phyloP scores from a whole-genome alignment of 2,113 vertebrate species.

The Corythornis vintsioides region DNA sequence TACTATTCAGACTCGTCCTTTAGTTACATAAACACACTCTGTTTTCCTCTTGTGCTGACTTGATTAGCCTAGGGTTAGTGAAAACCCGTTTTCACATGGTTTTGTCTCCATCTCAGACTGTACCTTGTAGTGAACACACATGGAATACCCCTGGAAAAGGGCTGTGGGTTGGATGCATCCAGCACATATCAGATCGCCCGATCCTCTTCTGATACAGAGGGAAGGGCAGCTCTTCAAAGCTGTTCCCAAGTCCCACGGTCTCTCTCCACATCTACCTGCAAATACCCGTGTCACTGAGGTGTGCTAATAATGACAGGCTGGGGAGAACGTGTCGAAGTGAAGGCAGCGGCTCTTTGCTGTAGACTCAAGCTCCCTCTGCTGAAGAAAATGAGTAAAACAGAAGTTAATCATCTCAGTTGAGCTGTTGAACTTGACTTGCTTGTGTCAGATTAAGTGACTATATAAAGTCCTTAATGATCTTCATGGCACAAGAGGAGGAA shows the following conservation, averaged over 20 bases:
- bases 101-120: background rate
- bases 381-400: slow-evolving; percentile 32
- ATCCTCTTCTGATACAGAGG: background rate
- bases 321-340: background rate
- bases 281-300: background rate
- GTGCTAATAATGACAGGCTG: background rate
- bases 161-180: background rate
- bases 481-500: background rate
- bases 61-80: background rate
- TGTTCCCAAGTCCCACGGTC: background rate
- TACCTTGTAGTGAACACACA: background rate
- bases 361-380: slow-evolving; percentile 72
- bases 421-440: background rate
- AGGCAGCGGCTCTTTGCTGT: background rate
- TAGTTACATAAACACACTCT: background rate
- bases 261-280: background rate
- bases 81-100: background rate
- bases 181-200: rapidly evolving
- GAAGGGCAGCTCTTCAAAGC: background rate
- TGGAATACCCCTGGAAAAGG: background rate
- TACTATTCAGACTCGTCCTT: background rate
- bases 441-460: background rate
- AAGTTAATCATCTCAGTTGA: background rate
- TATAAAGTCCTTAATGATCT: background rate
- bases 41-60: background rate